Conservation (phyloP, 2,888 invertebrate genomes). For the Chirona hameri region DNA sequence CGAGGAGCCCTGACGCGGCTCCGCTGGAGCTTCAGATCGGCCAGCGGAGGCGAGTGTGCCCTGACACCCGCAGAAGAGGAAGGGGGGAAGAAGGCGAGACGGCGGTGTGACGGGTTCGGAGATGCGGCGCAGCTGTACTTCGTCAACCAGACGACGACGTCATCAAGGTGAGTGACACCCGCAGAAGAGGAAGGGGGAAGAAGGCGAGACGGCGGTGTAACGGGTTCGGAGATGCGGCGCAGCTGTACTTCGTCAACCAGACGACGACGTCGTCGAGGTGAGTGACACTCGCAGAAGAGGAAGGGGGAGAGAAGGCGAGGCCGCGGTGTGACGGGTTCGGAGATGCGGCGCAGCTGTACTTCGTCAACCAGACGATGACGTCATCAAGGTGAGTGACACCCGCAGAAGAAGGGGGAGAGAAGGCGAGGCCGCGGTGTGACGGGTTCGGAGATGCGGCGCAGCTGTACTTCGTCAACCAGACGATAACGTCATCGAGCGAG, state of each 20-base stretch:
- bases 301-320: no score
- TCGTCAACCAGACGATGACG: not conserved
- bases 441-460: not conserved
- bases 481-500: not conserved
- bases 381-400: not conserved
- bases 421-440: not conserved
- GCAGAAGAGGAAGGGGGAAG: no score
- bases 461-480: conserved; percentile 8
- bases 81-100: no score
- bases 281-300: not conserved
- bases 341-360: not conserved
- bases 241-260: conserved; percentile 12
- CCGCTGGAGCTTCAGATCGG: not conserved
- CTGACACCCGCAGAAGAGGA: not conserved
- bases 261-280: not conserved
- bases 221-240: not conserved
- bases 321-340: not conserved
- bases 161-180: not conserved
- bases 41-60: not conserved
- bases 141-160: not conserved
- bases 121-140: conserved; percentile 1
- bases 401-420: no score
- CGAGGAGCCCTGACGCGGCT: not conserved
- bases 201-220: not conserved
- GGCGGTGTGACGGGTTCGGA: not conserved